Evolutionary conservation across 2,113 vertebrate genomes (phyloP), one percentile per base, ranked within the genome.

Genomic region (Hyla sarda): DNA sequence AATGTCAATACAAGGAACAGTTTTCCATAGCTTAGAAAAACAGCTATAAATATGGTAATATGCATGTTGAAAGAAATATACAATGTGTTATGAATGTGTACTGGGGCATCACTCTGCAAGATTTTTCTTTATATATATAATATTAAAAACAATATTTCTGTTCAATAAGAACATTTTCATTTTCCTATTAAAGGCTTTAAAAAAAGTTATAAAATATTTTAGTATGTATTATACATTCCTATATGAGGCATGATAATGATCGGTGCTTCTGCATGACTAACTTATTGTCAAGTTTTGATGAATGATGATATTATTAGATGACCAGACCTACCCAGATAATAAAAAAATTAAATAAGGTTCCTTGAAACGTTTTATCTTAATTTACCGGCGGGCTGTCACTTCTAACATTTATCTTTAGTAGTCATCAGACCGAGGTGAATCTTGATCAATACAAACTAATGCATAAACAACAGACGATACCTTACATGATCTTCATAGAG

Each of bases 331-430:
- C 67, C 2, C 67, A 10, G 19, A 23, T 71, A 71, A 71, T 71
- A 71, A 71, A 41, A 71, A 41, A 34, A 69, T 69, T 30, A 69
- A 69, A 21, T 37, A 69, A 69, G 32, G 21, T 41, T 41, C 34
- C 30, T 71, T 0, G 19, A 69, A 5, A 71, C 23, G 21, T 71
- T 71, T 62, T 41, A 71, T 71, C 34, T 71, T 71, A 34, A 71
- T 71, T 71, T 71, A 71, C 32, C 9, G 16, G 19, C 37, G 19
- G 67, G 28, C 32, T 71, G 67, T 23, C 67, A 71, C 67, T 41
- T 16, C 34, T 23, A 41, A 71, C 67, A 71, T 48, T 74, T 74
- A 48, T 74, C 72, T 74, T 74, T 74, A 47, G 72, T 25, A 47
- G 37, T 74, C 72, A 74, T 74, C 72, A 74, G 72, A 25, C 12